Evolutionary conservation across 1,140 invertebrate species (phyloP).

Genomic region (Heliconius hewitsoni): DNA sequence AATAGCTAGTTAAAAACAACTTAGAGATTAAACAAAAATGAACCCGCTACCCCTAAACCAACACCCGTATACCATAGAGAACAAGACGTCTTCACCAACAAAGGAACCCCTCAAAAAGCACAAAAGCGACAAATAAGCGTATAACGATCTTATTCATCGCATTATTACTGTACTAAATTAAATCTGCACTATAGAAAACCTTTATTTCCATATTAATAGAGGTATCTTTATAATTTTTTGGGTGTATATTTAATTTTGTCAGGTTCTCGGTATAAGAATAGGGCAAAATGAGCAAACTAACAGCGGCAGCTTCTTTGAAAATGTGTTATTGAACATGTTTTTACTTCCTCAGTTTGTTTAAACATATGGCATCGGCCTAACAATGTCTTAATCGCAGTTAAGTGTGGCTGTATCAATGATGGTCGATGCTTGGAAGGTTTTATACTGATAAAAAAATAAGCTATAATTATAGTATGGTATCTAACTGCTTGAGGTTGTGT

Average conservation of each 20-base stretch:
- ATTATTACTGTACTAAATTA: slow-evolving; percentile 53
- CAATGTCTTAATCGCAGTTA: slow-evolving; percentile 41
- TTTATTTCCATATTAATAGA: slow-evolving; percentile 41
- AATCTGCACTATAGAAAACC: slow-evolving; percentile 30
- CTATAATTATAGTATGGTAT: too few relatives aligned
- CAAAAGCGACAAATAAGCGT: slow-evolving; percentile 74
- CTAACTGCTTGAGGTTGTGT: too few relatives aligned
- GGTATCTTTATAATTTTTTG: slow-evolving; percentile 32
- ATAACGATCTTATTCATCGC: slow-evolving; percentile 73
- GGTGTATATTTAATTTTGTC: slow-evolving; percentile 34
- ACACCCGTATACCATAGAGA: slow-evolving; percentile 57
- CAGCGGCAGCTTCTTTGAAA: slow-evolving; percentile 51
- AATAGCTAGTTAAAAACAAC: slow-evolving; percentile 10
- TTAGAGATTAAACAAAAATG: slow-evolving; percentile 21
- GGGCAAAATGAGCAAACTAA: slow-evolving; percentile 68
- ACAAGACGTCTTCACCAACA: slow-evolving; percentile 74
- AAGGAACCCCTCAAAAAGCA: slow-evolving; percentile 60
- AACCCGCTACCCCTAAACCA: slow-evolving; percentile 46
- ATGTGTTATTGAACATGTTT: slow-evolving; percentile 41
- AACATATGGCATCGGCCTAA: slow-evolving; percentile 53
- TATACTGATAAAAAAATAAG: background rate
- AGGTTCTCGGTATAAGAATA: slow-evolving; percentile 58
- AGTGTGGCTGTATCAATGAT: background rate
- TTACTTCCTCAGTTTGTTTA: slow-evolving; percentile 50
- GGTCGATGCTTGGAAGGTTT: background rate